Conservation (phyloP, 2,888 invertebrate genomes). For the Piscicola geometra region DNA sequence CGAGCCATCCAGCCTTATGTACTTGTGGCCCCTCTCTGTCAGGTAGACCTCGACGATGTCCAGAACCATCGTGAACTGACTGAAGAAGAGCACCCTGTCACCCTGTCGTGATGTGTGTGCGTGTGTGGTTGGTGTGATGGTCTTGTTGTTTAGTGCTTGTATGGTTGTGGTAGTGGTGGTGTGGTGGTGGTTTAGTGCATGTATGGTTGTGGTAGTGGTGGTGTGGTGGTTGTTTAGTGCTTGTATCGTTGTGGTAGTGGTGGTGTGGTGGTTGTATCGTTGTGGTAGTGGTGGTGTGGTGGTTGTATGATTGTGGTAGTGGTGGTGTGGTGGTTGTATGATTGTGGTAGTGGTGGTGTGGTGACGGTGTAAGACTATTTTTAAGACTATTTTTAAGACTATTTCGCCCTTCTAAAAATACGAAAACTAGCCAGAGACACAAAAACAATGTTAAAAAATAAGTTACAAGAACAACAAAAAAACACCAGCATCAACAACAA, state of each 20-base stretch:
- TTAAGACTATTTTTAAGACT: too few species aligned
- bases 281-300: too few species aligned
- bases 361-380: too few species aligned
- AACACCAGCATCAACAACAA: not conserved
- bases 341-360: too few species aligned
- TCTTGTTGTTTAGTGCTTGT: too few species aligned
- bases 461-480: too few species aligned
- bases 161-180: not conserved
- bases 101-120: constrained; percentile 47
- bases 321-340: too few species aligned
- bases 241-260: not conserved
- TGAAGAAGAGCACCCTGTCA: constrained; percentile 79
- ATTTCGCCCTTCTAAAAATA: too few species aligned
- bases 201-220: not conserved
- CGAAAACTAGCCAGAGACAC: too few species aligned
- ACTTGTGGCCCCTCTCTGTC: constrained; percentile 67
- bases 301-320: too few species aligned
- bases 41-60: constrained; percentile 86
- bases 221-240: not conserved
- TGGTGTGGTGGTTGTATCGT: not conserved
- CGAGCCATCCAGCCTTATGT: constrained; percentile 79
- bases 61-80: constrained; percentile 91
- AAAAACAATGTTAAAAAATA: too few species aligned
- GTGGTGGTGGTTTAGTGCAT: not conserved
- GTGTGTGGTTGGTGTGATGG: too few species aligned